A percentile compares a stretch with the other conserved stretches of the same genome.
Conservation (phyloP, 35 echinoderm and acorn worm species). For the Stichopus chloronotus region DNA sequence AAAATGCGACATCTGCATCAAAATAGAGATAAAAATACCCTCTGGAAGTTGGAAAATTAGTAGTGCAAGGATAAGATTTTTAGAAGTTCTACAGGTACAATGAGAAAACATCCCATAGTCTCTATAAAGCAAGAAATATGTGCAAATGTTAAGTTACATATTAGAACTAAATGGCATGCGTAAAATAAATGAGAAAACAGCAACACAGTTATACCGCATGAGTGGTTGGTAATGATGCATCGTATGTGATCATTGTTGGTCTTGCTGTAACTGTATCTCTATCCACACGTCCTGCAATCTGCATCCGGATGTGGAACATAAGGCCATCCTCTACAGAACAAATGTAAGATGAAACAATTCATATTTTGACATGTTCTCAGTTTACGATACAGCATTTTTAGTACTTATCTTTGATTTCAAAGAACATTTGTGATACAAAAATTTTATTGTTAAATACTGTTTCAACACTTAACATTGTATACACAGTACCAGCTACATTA, state of each 20-base stretch:
- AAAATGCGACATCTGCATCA: neutral
- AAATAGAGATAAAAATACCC: neutral
- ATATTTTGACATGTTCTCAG: neutral
- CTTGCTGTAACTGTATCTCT: slow-evolving; percentile 74
- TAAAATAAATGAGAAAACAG: neutral
- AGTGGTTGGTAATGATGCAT: slow-evolving; percentile 90
- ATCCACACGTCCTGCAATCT: slow-evolving; percentile 73
- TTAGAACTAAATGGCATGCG: too few species aligned
- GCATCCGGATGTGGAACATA: slow-evolving; percentile 55
- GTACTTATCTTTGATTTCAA: neutral
- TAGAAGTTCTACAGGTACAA: too few species aligned
- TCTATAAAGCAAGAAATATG: too few species aligned
- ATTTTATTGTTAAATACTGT: neutral
- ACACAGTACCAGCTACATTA: too few species aligned
- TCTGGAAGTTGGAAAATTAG: too few species aligned
- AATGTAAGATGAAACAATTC: neutral
- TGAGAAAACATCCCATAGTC: too few species aligned
- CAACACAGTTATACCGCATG: slow-evolving; percentile 78
- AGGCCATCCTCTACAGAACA: slow-evolving; percentile 49
- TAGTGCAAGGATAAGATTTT: too few species aligned
- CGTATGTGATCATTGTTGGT: slow-evolving; percentile 91
- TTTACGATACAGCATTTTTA: neutral
- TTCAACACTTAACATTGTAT: neutral
- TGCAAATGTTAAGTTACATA: too few species aligned
- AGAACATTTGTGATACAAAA: neutral